Base-by-base conservation (phyloP, 1,140 invertebrate genomes). In the Pseudomyrmex cubaensis region DNA sequence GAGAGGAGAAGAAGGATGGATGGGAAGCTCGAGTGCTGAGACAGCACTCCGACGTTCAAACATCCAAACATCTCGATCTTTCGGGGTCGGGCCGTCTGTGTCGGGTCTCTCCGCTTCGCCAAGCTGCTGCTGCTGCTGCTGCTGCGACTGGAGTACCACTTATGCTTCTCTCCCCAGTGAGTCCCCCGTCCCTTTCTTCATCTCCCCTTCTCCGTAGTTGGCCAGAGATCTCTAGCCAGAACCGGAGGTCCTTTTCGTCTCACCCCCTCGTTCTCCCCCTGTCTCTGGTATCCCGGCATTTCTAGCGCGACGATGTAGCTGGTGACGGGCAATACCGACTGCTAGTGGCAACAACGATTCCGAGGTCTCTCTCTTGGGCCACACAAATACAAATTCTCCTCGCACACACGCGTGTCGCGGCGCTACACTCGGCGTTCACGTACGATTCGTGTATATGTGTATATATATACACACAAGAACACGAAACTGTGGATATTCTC, bases 21-120 rank as follows among this genome's bases (percentile, higher is more conserved):
- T 59, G 82, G 35, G 63, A 84, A 83, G 83, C 62, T 91, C 84
- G 87, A 94, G 93, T 92, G 92, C 92, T 92, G 93, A 92, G 90
- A 90, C 90, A 91, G 92, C 93, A 93, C 92, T 93, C 90, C 86
- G 87, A 88, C 91, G 92, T 92, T 93, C 93, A 92, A 94, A 93
- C 93, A 94, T 93, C 92, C 93, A 94, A 94, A 94, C 93, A 94
- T 93, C 92, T 91, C 90, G 92, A 93, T 94, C 92, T 93, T 93
- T 94, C 91, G 92, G 75, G 75, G 75, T 78, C 75, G 76, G 64
- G 64, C 83, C 91, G 93, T 93, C 91, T 92, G 92, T 92, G 92
- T 93, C 87, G 86, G 90, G 85, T 90, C 85, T 75, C 73, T 75
- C 73, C 69, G 82, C 85, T 66, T 54, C 52, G 46, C 54, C 64